phyloP scores from a whole-genome alignment of 2,888 invertebrate species.

The Ellobium chinense region DNA sequence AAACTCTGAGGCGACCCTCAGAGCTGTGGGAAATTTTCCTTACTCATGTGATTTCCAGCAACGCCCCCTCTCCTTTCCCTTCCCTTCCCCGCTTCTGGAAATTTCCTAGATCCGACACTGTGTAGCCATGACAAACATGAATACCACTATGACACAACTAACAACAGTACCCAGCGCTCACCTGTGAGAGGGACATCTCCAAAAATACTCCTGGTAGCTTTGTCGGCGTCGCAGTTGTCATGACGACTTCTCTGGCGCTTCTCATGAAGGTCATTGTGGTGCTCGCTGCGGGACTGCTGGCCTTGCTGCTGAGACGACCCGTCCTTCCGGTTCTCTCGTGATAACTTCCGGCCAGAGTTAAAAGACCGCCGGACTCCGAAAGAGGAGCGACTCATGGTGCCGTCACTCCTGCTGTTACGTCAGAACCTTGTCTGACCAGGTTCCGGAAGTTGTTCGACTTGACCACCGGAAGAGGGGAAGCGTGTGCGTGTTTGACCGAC shows the following conservation, averaged over 20 bases:
- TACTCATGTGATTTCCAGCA: no score
- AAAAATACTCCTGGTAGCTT: constrained; percentile 57
- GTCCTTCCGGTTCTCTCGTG: constrained; percentile 48
- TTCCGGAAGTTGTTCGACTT: background rate
- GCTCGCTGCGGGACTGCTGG: background rate
- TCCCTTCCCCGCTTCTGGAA: no score
- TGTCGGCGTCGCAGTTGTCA: constrained; percentile 50
- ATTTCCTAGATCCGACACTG: no score
- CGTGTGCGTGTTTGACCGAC: background rate
- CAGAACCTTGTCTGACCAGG: background rate
- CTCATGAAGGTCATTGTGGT: constrained; percentile 43
- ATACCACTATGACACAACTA: no score
- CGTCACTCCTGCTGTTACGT: background rate
- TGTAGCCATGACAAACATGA: no score
- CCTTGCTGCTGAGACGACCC: background rate
- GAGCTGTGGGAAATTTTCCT: no score
- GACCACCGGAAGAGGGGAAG: background rate
- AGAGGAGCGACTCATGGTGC: constrained; percentile 48
- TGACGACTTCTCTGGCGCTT: constrained; percentile 51
- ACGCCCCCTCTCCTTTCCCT: no score
- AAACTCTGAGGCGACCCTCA: no score
- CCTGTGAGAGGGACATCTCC: constrained; percentile 58
- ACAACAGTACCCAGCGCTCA: no score
- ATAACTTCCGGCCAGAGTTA: constrained; percentile 45
- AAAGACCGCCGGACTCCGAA: constrained; percentile 47